A percentile compares a stretch with the other conserved stretches of the same genome.
phyloP scores from a whole-genome alignment of 1,140 invertebrate species.

The Cydia fagiglandana region DNA sequence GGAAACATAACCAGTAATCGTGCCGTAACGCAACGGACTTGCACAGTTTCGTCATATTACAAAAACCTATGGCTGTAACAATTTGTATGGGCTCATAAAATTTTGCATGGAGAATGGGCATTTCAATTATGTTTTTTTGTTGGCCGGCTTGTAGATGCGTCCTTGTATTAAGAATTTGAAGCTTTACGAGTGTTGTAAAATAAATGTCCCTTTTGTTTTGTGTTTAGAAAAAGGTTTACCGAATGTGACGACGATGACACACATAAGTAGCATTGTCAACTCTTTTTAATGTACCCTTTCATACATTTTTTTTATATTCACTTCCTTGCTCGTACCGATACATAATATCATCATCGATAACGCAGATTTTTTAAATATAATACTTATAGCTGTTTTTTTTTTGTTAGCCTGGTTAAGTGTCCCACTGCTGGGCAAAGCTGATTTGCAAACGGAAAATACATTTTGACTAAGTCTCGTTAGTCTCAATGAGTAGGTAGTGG shows the following conservation, averaged over 20 bases:
- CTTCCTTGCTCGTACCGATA: too few relatives aligned
- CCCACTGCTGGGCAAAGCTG: too few relatives aligned
- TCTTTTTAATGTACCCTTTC: too few relatives aligned
- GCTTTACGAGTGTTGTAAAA: neutral
- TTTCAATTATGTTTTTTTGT: slow-evolving; percentile 8
- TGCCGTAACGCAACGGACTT: neutral
- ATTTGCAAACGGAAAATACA: too few relatives aligned
- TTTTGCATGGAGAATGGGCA: slow-evolving; percentile 1
- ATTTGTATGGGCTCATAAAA: slow-evolving; percentile 15
- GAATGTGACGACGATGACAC: neutral
- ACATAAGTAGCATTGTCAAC: neutral
- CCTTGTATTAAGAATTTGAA: neutral
- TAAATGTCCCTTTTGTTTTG: slow-evolving; percentile 6
- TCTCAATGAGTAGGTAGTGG: too few relatives aligned
- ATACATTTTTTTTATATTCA: too few relatives aligned
- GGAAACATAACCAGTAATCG: neutral
- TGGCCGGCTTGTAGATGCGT: neutral
- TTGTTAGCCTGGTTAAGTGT: too few relatives aligned
- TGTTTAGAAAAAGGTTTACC: neutral
- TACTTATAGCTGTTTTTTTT: too few relatives aligned
- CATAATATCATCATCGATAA: too few relatives aligned
- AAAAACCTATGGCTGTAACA: neutral
- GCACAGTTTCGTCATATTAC: neutral
- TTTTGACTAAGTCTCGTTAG: too few relatives aligned
- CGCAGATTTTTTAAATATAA: too few relatives aligned